Percentiles rank a stretch among this genome's conserved stretches.
phyloP scores from a whole-genome alignment of 2,113 vertebrate genomes.

The Urocitellus parryii region DNA sequence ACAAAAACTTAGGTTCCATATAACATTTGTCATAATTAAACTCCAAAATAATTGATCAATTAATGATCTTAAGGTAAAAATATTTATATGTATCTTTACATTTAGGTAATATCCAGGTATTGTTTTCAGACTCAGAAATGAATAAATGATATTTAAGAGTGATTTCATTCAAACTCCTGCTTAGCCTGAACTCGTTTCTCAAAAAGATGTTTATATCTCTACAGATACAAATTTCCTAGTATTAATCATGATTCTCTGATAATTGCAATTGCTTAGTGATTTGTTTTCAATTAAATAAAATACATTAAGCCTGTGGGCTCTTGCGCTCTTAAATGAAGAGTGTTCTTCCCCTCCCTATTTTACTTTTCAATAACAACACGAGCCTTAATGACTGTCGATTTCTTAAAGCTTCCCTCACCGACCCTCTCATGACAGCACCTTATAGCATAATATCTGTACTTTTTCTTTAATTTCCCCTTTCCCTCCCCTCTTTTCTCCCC shows the following conservation, averaged over 20 bases:
- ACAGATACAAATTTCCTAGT: neutral
- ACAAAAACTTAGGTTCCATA: neutral
- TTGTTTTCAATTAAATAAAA: conserved; percentile 43
- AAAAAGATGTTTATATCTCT: neutral
- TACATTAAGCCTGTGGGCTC: neutral
- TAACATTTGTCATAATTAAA: conserved; percentile 12
- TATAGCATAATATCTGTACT: neutral
- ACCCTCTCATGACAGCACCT: neutral
- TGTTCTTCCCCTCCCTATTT: neutral
- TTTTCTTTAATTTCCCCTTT: neutral
- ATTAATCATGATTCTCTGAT: conserved; percentile 41
- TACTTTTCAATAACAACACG: neutral
- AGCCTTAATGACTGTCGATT: neutral
- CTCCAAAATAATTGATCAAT: neutral
- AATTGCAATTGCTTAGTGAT: neutral
- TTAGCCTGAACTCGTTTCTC: neutral
- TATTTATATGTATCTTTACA: neutral
- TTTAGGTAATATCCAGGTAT: neutral
- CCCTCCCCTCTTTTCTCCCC: too few species aligned
- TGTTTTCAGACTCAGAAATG: neutral
- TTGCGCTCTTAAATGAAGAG: neutral
- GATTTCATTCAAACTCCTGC: neutral
- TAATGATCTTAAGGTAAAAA: conserved; percentile 20
- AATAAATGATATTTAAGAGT: neutral
- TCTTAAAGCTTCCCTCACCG: neutral